Conservation (phyloP, 2,797 vertebrate species). For the Molossus molossus region DNA sequence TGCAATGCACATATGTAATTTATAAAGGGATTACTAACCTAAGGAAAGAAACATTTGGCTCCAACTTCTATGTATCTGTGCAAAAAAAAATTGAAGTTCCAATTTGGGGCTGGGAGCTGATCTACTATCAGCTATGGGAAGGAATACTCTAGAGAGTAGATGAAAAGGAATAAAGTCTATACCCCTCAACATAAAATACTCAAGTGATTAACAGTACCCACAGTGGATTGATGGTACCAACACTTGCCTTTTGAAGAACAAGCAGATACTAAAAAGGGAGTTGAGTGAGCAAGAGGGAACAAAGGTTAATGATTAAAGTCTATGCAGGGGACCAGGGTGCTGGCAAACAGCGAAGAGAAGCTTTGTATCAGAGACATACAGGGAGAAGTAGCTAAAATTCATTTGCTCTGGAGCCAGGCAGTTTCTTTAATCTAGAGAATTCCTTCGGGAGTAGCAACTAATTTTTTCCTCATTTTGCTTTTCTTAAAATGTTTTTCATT, state of each 20-base stretch:
- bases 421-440: constrained; percentile 57
- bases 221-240: neutral
- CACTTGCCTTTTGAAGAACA: constrained; percentile 2
- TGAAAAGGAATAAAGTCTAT: neutral
- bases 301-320: constrained; percentile 1
- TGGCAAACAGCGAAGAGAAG: neutral
- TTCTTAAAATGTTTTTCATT: constrained; percentile 29
- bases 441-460: neutral
- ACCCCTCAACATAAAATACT: neutral
- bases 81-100: constrained; percentile 26
- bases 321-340: no score
- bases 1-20: neutral
- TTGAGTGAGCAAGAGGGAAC: neutral
- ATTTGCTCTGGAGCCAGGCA: neutral
- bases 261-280: neutral
- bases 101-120: neutral
- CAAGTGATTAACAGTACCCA: neutral
- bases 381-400: neutral
- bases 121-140: neutral
- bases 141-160: neutral
- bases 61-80: neutral
- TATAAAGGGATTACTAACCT: constrained; percentile 1
- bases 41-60: neutral
- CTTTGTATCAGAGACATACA: neutral
- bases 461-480: constrained; percentile 12